These are phyloP conservation scores for Colius striatus DNA, from an alignment of 2,113 vertebrate species.

Conservation along the genomic window DNA sequence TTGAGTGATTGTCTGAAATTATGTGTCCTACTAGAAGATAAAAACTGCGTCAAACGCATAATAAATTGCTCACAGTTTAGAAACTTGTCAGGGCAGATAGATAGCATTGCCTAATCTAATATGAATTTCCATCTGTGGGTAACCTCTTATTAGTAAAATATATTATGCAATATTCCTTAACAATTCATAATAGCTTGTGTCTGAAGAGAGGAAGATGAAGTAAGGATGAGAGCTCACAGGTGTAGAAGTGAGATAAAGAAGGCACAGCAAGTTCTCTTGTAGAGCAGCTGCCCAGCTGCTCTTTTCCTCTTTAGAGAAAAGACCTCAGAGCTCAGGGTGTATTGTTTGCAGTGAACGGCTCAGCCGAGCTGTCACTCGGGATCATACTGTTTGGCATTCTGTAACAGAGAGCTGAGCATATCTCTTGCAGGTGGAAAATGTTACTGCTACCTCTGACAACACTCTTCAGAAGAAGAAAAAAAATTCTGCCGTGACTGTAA, in stretches of 20 bases:
- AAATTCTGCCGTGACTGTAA: neutral
- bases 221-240: slow-evolving; percentile 19
- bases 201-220: neutral
- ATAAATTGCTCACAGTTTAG: neutral
- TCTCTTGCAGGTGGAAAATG: neutral
- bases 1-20: neutral
- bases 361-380: accelerated
- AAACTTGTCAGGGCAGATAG: slow-evolving; percentile 4
- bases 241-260: slow-evolving; percentile 43
- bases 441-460: neutral
- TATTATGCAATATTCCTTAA: slow-evolving; percentile 8
- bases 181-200: neutral
- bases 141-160: neutral
- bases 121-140: neutral
- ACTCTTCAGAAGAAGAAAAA: neutral
- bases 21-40: neutral
- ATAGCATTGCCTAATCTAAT: neutral
- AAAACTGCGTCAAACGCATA: neutral
- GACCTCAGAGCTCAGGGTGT: neutral
- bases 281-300: neutral
- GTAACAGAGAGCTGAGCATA: neutral
- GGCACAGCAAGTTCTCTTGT: neutral
- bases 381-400: accelerated
- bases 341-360: neutral
- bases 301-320: neutral